Evolutionary conservation across 2,888 invertebrate genomes (phyloP).

Genomic region (Fissipunctia ypsillon): DNA sequence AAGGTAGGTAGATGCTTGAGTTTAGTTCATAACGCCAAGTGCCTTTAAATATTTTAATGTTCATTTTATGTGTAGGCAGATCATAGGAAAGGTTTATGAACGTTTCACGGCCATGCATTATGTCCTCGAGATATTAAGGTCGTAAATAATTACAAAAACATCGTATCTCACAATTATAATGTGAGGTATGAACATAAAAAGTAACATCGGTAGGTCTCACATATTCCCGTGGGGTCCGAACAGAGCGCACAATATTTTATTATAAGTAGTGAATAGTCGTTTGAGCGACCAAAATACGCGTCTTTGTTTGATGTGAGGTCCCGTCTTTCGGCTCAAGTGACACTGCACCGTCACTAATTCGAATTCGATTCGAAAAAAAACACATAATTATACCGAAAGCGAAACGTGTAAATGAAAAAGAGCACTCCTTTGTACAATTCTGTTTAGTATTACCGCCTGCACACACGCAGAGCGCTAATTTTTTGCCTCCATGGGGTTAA

Average conservation of each 20-base stretch:
- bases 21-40: slow-evolving; percentile 7
- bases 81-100: slow-evolving; percentile 48
- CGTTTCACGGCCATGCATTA: slow-evolving; percentile 62
- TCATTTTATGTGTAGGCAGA: slow-evolving; percentile 27
- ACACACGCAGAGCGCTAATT: slow-evolving; percentile 86
- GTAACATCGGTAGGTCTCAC: slow-evolving; percentile 73
- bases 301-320: slow-evolving; percentile 86
- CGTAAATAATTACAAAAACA: slow-evolving; percentile 83
- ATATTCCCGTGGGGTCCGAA: slow-evolving; percentile 83
- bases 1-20: not conserved
- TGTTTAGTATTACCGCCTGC: slow-evolving; percentile 72
- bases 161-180: slow-evolving; percentile 83
- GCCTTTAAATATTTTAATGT: not conserved
- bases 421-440: slow-evolving; percentile 74
- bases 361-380: slow-evolving; percentile 74
- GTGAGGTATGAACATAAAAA: slow-evolving; percentile 80
- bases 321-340: slow-evolving; percentile 87
- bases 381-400: slow-evolving; percentile 76
- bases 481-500: slow-evolving; percentile 82
- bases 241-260: slow-evolving; percentile 83
- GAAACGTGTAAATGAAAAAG: slow-evolving; percentile 78
- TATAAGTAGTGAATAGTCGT: slow-evolving; percentile 83
- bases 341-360: slow-evolving; percentile 87
- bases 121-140: slow-evolving; percentile 72
- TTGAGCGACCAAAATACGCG: slow-evolving; percentile 85